Evolutionary conservation across 2,113 vertebrate species (phyloP), one percentile per base, ranked within the genome.

Genomic region (Tetrao urogallus): DNA sequence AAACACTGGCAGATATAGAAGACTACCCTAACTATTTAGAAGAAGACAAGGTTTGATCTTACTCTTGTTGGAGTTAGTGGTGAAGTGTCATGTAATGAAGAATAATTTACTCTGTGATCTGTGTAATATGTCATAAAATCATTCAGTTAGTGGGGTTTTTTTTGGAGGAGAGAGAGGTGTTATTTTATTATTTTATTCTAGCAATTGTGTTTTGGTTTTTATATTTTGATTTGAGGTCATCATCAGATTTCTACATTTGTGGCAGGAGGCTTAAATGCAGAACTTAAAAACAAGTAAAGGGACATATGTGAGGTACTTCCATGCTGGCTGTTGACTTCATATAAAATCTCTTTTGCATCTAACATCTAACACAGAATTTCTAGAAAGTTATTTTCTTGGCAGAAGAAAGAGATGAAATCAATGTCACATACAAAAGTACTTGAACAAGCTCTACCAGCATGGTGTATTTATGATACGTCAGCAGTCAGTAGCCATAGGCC

Each of bases 81-180:
- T 76, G 86, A 92, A 90, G 80, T 65, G 56, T 24, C 54, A 52
- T 10, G 52, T 61, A 77, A 82, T 24, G 95, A 91, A 58, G 66
- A 25, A 36, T 71, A 93, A 94, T 74, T 97, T 92, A 84, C 36
- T 10, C 14, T 40, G 52, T 90, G 43, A 95, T 81, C 52, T 82
- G 25, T 2, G 1, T 2, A 4, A 78, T 91, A 72, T 50, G 40
- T 66, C 50, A 79, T 94, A 91, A 95, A 94, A 88, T 58, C 30
- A 85, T 22, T 32, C 65, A 88, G 57, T 15, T 91, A 3, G n/a
- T 60, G 34, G 30, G 8, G 4, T 58, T 60, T 58, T 58, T n/a
- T 36, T 36, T 18, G 12, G 50, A 52, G 50, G 50, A 15, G 50
- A 27, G 50, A 52, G 50, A 13, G 25, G 13, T 27, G 54, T 56